These are phyloP conservation scores for Maniola jurtina DNA, from an alignment of 1,140 invertebrate species.

Conservation along the genomic window DNA sequence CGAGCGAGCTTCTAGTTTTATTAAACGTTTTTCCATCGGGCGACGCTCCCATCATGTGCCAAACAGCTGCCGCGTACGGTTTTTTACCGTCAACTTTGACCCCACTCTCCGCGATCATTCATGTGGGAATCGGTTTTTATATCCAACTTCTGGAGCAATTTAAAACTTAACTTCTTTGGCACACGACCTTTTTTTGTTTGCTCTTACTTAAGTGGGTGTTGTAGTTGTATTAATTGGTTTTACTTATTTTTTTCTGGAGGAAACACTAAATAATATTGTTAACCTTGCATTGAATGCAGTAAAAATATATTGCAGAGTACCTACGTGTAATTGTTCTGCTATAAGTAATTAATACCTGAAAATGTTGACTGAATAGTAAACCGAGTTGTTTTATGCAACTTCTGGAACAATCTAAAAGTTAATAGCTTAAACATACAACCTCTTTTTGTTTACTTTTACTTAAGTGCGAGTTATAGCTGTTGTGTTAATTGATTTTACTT, in stretches of 20 bases:
- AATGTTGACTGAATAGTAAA: too few species aligned
- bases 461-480: slow-evolving; percentile 49
- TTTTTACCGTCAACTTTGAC: slow-evolving; percentile 74
- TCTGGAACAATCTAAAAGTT: slow-evolving; percentile 52
- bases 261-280: slow-evolving; percentile 26
- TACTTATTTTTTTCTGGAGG: slow-evolving; percentile 15
- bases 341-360: too few species aligned
- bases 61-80: slow-evolving; percentile 65
- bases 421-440: slow-evolving; percentile 38
- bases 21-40: slow-evolving; percentile 68
- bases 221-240: slow-evolving; percentile 56
- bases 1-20: slow-evolving; percentile 57
- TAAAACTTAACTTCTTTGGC: slow-evolving; percentile 44
- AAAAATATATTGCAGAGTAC: neutral
- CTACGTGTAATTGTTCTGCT: too few species aligned
- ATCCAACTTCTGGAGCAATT: slow-evolving; percentile 45
- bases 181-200: slow-evolving; percentile 39
- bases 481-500: slow-evolving; percentile 53
- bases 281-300: slow-evolving; percentile 6
- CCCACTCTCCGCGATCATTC: slow-evolving; percentile 68
- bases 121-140: slow-evolving; percentile 71
- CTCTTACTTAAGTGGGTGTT: slow-evolving; percentile 45
- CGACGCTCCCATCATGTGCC: slow-evolving; percentile 64
- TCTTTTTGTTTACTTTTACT: slow-evolving; percentile 34
- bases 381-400: slow-evolving; percentile 45